Base-by-base conservation (phyloP, 2,888 invertebrate species). In the Heterodera filipjevi region DNA sequence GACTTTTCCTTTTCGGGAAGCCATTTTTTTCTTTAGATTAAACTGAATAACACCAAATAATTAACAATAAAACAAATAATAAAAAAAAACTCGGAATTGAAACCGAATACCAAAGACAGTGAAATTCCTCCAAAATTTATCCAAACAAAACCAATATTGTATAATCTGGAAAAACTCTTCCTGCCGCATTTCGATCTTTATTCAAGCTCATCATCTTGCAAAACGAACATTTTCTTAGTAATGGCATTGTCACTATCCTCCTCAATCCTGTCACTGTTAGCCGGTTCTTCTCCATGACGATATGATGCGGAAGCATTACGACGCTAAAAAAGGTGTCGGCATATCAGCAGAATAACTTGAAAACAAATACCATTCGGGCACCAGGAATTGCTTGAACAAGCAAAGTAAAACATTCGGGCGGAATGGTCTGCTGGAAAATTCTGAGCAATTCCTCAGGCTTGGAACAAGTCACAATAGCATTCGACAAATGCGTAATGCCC, bases 381-480 rank as follows among this genome's bases (percentile, higher is more conserved):
- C 49, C 78, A 27, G 79, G 79, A 44, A 79, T 19, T 33, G 79
- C 72, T 39, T 71, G 64, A 22, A 49, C 68, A 39, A 79, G 71
- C 39, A 71, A 33, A 27, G 75, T 66, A 92, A 96, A 98, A 90
- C 96, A 94, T 88, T 94, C 94, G 32, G 95, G 94, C 78, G 98
- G 96, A 90, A 99, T 92, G 53, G 97, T 96, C 91, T 96, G 95
- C 91, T 96, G 95, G 77, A 99, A 92, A 81, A 95, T 93, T 89
- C 94, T 93, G 74, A 96, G 92, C 76, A 96, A 91, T 90, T 95
- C 95, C 87, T 94, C 93, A 0, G 95, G 95, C 90, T 98, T 96
- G 19, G 96, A 96, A 90, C 98, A 98, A 39, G 98, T 94, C 5
- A 95, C 94, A n/a, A 99, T 94, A 14, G 98, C 98, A 90, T 95